Evolutionary conservation across 2,888 invertebrate species (phyloP), one percentile per base, ranked within the genome.

Genomic region (Platypus cylindrus): DNA sequence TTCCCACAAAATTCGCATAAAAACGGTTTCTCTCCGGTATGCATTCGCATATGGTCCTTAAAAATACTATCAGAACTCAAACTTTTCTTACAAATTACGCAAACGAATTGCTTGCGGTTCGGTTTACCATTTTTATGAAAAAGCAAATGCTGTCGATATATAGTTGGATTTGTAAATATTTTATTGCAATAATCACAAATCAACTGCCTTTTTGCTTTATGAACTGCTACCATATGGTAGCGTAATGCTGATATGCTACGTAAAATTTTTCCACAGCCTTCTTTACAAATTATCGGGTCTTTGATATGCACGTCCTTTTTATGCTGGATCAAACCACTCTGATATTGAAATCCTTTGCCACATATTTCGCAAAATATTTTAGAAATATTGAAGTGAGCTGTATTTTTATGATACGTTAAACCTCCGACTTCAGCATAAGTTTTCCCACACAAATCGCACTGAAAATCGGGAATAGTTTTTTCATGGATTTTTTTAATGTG

Each of bases 401-500:
- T 63, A 20, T 34, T 35, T 56, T 69, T 68, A 60, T 73, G 73
- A 15, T 48, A 46, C 25, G 67, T 68, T 44, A 73, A 56, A 54
- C 69, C 68, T 54, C 68, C 67, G 47, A 70, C 69, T 52, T 69
- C 67, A 22, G 67, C 67, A 54, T 71, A 71, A 2, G 66, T 66
- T 48, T 70, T 69, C 3, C 32, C 33, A 17, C 43, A 43, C n/a
- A 38, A 13, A 15, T 43, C 37, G 23, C 43, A 43, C 2, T 30
- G 17, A 12, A 11, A 24, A n/a, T 24, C n/a, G 4, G 24, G 24
- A 7, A 24, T n/a, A 24, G n/a, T n/a, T 5, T 12, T 12, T 7
- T 12, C 24, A n/a, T 24, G 24, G 12, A 12, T 7, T 11, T 13
- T 13, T n/a, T n/a, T 5, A 5, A 28, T 28, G 14, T 28, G 28